Evolutionary conservation across 2,797 vertebrate species (phyloP).

Genomic region (Phrynocephalus guinanensis): DNA sequence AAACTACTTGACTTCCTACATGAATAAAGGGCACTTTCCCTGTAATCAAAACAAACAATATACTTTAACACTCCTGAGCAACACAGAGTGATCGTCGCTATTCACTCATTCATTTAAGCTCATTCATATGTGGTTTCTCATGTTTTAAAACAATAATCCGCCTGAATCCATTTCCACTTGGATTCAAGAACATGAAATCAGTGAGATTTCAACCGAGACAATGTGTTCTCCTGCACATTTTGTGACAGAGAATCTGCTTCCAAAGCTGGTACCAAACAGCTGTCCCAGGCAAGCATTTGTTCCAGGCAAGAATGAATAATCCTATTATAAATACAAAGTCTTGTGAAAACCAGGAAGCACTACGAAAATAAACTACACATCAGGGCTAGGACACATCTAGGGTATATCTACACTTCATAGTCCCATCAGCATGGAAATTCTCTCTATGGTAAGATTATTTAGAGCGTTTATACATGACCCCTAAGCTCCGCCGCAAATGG

Average conservation of each 20-base stretch:
- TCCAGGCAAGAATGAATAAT: background rate
- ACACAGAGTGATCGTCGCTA: background rate
- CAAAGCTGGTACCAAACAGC: background rate
- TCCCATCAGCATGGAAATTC: background rate
- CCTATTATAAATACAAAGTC: background rate
- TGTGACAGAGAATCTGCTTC: constrained; percentile 2
- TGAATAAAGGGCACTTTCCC: constrained; percentile 96
- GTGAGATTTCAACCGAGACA: background rate
- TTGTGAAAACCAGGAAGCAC: background rate
- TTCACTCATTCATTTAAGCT: background rate
- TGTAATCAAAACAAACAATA: constrained; percentile 60
- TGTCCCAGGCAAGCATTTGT: background rate
- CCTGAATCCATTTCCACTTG: background rate
- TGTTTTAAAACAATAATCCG: background rate
- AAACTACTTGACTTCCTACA: constrained; percentile 93
- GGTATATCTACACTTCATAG: background rate
- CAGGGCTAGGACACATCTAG: too few relatives aligned
- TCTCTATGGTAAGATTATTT: background rate
- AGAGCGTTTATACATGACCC: too few relatives aligned
- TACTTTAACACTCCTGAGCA: background rate
- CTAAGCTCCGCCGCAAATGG: too few relatives aligned
- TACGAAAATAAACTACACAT: background rate
- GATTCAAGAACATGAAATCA: background rate
- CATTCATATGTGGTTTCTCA: background rate
- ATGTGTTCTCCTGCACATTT: background rate